Evolutionary conservation across 2,113 vertebrate genomes (phyloP).

Genomic region (Actenoides lindsayi): DNA sequence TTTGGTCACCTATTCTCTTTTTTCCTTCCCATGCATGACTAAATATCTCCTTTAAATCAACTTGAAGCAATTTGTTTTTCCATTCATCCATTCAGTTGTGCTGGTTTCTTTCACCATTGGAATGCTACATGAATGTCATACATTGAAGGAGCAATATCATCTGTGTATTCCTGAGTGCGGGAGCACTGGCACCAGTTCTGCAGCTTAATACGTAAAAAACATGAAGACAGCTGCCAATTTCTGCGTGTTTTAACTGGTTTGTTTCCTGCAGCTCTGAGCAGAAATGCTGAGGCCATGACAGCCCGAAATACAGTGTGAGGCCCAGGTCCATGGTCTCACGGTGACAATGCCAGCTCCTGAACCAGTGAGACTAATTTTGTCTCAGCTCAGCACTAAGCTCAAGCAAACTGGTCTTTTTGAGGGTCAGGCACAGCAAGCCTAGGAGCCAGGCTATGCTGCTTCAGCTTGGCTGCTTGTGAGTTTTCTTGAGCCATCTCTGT

Average conservation of each 20-base stretch:
- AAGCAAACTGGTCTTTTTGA: neutral
- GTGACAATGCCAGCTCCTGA: neutral
- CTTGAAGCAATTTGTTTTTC: conserved; percentile 40
- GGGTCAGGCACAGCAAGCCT: neutral
- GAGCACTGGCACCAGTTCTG: neutral
- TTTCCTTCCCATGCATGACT: conserved; percentile 36
- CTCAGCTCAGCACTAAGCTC: neutral
- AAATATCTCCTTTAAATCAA: conserved; percentile 52
- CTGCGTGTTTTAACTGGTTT: neutral
- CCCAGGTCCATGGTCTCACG: neutral
- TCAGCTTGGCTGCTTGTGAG: neutral
- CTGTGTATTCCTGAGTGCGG: neutral
- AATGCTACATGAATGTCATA: neutral
- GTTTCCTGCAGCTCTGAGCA: neutral
- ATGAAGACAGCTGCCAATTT: neutral
- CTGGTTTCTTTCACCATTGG: neutral
- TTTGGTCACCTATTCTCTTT: conserved; percentile 33
- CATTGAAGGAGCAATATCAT: neutral
- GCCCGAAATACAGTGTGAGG: accelerated
- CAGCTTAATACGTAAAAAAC: neutral
- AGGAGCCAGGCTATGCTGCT: neutral
- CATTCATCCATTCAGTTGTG: neutral
- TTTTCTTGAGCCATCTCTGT: neutral
- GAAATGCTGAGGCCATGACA: neutral
- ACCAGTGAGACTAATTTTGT: neutral